phyloP scores from a whole-genome alignment of 2,113 vertebrate species.

The Irena cyanogastra region DNA sequence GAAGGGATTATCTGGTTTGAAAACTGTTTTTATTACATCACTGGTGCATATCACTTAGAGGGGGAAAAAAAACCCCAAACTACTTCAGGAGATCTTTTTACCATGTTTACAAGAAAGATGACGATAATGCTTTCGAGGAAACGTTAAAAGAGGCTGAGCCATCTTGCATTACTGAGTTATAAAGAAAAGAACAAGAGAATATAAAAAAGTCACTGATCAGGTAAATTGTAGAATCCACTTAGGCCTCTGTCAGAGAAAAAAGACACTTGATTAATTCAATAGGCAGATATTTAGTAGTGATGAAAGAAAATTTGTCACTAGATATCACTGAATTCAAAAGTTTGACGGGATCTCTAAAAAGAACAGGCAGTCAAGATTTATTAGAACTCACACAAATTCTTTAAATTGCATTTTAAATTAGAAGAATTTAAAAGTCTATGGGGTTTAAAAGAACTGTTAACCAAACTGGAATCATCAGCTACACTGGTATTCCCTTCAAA shows the following conservation, averaged over 20 bases:
- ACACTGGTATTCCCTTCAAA: not conserved
- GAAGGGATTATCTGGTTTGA: not conserved
- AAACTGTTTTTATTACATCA: not conserved
- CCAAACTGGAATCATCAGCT: not conserved
- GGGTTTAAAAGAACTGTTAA: not conserved
- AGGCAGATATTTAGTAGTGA: not conserved
- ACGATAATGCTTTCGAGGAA: not conserved
- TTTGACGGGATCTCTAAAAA: not conserved
- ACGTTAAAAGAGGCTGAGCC: not conserved
- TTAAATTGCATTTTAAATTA: not conserved
- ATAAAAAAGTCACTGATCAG: not conserved
- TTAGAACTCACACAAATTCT: not conserved
- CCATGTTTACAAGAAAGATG: not conserved
- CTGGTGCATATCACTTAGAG: not conserved
- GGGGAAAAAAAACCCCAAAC: rapidly evolving
- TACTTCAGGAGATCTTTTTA: not conserved
- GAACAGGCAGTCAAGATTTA: not conserved
- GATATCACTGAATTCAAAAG: not conserved
- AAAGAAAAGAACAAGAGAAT: not conserved
- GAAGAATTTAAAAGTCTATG: not conserved
- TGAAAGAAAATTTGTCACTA: not conserved
- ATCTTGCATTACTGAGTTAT: not conserved
- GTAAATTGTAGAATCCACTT: not conserved
- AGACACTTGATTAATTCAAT: not conserved
- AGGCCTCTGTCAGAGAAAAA: not conserved